phyloP scores from a whole-genome alignment of 2,888 invertebrate species.

The Catotricha subobsoleta region DNA sequence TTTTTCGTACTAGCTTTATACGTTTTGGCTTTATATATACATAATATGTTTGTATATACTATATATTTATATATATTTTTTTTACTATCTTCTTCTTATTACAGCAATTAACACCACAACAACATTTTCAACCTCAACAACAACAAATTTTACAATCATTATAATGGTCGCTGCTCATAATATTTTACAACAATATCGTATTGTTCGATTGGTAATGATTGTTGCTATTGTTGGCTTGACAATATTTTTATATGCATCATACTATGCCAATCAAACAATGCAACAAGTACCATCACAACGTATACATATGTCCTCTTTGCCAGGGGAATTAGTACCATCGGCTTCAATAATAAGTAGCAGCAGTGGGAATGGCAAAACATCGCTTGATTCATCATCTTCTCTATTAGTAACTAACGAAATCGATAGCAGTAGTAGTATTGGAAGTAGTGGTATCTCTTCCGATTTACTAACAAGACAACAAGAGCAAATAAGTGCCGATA shows the following conservation, averaged over 20 bases:
- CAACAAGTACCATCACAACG: slow-evolving; percentile 13
- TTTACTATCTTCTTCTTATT: too few species aligned
- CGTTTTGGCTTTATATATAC: too few species aligned
- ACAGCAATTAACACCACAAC: too few species aligned
- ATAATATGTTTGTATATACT: too few species aligned
- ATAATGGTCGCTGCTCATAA: slow-evolving; percentile 1
- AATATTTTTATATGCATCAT: slow-evolving; percentile 32
- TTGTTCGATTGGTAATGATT: slow-evolving; percentile 30
- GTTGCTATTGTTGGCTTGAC: slow-evolving; percentile 28
- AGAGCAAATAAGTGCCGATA: too few species aligned
- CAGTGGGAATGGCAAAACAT: not conserved
- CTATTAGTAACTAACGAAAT: not conserved
- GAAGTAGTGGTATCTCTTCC: too few species aligned
- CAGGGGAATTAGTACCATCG: not conserved
- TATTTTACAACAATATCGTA: slow-evolving; percentile 25
- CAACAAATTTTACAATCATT: too few species aligned
- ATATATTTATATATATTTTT: too few species aligned
- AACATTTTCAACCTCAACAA: too few species aligned
- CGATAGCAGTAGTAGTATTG: not conserved
- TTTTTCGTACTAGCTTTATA: too few species aligned
- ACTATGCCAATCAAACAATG: slow-evolving; percentile 25
- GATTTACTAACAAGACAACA: too few species aligned
- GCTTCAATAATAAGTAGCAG: not conserved
- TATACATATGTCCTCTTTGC: not conserved
- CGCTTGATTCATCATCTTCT: not conserved